Evolutionary conservation across 2,888 invertebrate species (phyloP), one percentile per base, ranked within the genome.

Genomic region (Drosophila kanekoi): DNA sequence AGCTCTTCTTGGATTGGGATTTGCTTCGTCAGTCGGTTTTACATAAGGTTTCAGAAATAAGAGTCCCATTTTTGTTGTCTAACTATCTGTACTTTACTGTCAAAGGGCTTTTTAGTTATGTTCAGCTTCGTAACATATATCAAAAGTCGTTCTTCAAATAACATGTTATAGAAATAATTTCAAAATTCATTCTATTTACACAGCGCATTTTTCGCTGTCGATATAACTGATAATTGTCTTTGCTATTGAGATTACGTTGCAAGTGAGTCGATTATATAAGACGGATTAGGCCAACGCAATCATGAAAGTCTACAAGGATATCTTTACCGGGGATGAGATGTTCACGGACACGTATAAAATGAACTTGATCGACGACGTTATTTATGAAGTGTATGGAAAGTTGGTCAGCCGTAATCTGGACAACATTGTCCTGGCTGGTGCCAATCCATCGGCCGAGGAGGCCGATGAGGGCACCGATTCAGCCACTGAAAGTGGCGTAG

Each of bases 311-410:
- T 98, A 95, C 94, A 98, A 98, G 94, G 98, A 98, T 94, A 95
- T 97, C 94, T 96, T 98, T 93, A 97, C 97, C 89, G 97, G 98
- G 90, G 99, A 99, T 93, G 99, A 99, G 94, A 97, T 99, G 96
- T 98, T 98, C 94, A 98, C 98, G 64, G 99, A 99, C 93, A 95
- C 97, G 58, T 98, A 97, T 93, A 98, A 96, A 94, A 95, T 98
- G 87, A 97, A 98, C 93, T 93, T 98, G 81, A 94, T 98, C 45
- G 98, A 98, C 92, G 97, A 97, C 92, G 97, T 98, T 51, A 92
- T 98, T 68, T 98, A 98, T 91, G 98, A 98, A 95, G 98, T 99
- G 68, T 96, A 96, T 91, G 98, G 98, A 90, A 97, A 94, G 94
- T 93, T 96, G 74, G 94, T 97, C 58, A 94, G 94, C 70, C 95